Base-by-base conservation (phyloP, 2,797 vertebrate species). In the Sphenopsis melanotis region DNA sequence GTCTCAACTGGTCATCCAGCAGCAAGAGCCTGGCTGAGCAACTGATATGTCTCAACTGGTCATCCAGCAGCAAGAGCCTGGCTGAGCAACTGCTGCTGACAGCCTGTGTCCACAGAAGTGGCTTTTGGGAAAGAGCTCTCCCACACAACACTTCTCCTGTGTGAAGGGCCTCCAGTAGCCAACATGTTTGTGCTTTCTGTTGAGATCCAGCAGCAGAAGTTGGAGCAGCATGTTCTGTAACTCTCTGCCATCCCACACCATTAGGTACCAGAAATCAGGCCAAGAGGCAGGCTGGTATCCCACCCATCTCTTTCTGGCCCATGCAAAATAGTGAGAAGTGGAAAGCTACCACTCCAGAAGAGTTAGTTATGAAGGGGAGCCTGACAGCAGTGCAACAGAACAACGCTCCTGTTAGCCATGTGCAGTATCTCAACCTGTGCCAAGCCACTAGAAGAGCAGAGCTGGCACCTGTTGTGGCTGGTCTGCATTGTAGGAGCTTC, bases 371-470 rank as follows among this genome's bases (percentile, higher is more conserved):
- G 26, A 71, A 57, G 29, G 12, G 21, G 17, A 64, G 16, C 14
- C 36, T 27, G 36, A 49, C 11, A n/a, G 37, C 64, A 77, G 27
- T 5, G 1, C 50, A 36, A 17, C 6, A 4, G 0, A 60, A 1
- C 37, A 44, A 8, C 21, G 7, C 32, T 27, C 7, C 34, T 30
- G 26, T 42, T 32, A 32, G 32, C 24, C 83, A 39, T 1, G 1
- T n/a, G 13, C 42, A 56, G 37, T 30, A 77, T 26, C 11, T 37
- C 55, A 91, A 1, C 24, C 55, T 44, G 22, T 2, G 1, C 59
- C 37, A 61, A 69, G 15, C 55, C 2, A 2, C 24, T 44, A 32
- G 26, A 71, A 34, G 32, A 63, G 30, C 36, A 59, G 57, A 63
- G 63, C 26, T 1, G 1, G 80, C 41, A 60, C 6, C 10, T 77